These are phyloP conservation scores for Cistogaster globosa DNA, from an alignment of 2,888 invertebrate genomes.

Conservation along the genomic window DNA sequence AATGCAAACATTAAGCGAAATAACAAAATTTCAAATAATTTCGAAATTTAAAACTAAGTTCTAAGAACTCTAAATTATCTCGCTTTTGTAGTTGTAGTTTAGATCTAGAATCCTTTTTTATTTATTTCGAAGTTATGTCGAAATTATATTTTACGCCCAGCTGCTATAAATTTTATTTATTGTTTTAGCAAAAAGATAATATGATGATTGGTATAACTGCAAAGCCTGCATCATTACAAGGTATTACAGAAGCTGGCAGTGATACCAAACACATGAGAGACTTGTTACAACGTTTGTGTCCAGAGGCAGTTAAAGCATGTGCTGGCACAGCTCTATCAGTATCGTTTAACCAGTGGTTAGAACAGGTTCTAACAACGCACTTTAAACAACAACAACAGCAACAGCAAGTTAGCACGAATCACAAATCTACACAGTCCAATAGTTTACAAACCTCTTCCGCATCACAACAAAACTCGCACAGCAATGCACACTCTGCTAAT, in stretches of 20 bases:
- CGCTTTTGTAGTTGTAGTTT: background rate
- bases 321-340: conserved; percentile 78
- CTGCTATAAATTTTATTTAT: background rate
- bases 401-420: conserved; percentile 76
- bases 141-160: background rate
- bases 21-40: no score
- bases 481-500: conserved; percentile 75
- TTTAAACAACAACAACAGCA: conserved; percentile 74
- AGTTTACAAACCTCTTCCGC: conserved; percentile 71
- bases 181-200: conserved; percentile 77
- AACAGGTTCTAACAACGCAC: conserved; percentile 80
- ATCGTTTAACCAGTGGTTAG: conserved; percentile 82
- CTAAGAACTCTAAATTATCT: conserved; percentile 9
- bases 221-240: conserved; percentile 4
- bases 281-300: conserved; percentile 81
- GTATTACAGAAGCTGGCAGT: conserved; percentile 60
- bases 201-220: conserved; percentile 71
- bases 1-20: background rate
- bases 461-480: conserved; percentile 75
- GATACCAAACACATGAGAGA: conserved; percentile 80
- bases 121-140: background rate
- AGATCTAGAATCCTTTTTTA: background rate
- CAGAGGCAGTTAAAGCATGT: conserved; percentile 80
- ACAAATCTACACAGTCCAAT: conserved; percentile 80
- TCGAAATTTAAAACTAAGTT: no score